Evolutionary conservation across 2,888 invertebrate species (phyloP), one percentile per base, ranked within the genome.

Genomic region (Lasioglossum vierecki): DNA sequence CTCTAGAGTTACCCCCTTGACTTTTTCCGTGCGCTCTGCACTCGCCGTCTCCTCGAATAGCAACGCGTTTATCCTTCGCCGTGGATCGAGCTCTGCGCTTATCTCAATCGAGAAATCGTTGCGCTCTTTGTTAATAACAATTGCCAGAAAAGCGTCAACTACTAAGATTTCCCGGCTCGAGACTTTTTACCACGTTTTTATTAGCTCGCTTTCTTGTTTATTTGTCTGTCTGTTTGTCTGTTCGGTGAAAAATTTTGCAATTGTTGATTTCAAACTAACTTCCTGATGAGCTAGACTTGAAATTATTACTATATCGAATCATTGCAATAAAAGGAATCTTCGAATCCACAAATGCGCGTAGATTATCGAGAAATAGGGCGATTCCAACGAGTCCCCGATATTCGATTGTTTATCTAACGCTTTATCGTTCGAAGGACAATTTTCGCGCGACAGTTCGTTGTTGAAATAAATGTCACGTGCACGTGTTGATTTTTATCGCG

Each of bases 401-500:
- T 13, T 41, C 49, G 30, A 26, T 70, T n/a, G 68, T 81, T 68
- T 66, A 84, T 46, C 57, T 4, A 18, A 26, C 78, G 60, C 44
- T 77, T 60, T 18, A n/a, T 81, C 41, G 49, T n/a, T 8, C 39
- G 68, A 35, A 63, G 49, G 74, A 84, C 80, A 73, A 76, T 71
- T 79, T 46, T 79, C 63, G 22, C 41, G 72, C 49, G 84, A 72
- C 84, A 11, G 39, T 53, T 68, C 30, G 49, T 77, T 70, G n/a
- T 66, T 79, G 49, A 73, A 73, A 84, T 68, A 76, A 79, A 79
- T 77, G 84, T 83, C 84, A 71, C 84, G 78, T 75, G 78, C 84
- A 74, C 75, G 79, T 35, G 84, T 71, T 15, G 75, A 84, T 85
- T 57, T 68, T 60, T 75, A 75, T 83, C 70, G 70, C 22, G 53